A percentile compares a stretch with the other conserved stretches of the same genome.
These are phyloP conservation scores for Heliornis fulica DNA, from an alignment of 2,113 vertebrate species.

Conservation along the genomic window DNA sequence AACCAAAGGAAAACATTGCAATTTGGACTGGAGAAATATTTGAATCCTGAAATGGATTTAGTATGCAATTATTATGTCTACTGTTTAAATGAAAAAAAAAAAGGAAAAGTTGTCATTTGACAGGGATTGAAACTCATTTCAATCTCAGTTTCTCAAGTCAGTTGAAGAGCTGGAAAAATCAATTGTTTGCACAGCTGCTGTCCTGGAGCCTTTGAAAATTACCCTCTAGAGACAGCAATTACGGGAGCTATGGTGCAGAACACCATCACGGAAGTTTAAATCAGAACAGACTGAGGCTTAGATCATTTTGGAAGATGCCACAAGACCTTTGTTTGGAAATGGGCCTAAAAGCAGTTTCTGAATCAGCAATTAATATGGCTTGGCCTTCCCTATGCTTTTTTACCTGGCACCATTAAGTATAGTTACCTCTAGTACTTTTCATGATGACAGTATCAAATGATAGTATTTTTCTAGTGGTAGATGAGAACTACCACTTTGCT, in stretches of 20 bases:
- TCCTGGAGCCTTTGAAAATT: constrained; percentile 11
- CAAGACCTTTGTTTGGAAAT: neutral
- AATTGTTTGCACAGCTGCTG: neutral
- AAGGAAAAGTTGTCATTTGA: neutral
- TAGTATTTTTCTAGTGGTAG: neutral
- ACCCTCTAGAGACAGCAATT: neutral
- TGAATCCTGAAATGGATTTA: neutral
- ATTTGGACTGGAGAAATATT: neutral
- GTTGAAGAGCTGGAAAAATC: neutral
- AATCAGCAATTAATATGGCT: neutral
- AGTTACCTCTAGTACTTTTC: neutral
- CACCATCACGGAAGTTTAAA: neutral
- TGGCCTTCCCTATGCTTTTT: neutral
- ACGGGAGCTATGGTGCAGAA: neutral
- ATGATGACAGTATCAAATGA: neutral
- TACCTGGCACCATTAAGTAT: neutral
- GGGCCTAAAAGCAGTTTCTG: neutral
- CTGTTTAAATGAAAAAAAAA: neutral
- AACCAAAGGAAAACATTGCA: neutral
- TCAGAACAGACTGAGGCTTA: neutral
- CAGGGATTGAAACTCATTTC: neutral
- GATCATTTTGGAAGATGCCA: neutral
- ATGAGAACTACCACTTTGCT: neutral
- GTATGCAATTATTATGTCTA: neutral
- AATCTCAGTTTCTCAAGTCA: neutral